A percentile compares a stretch with the other conserved stretches of the same genome.
Conservation (phyloP, 2,888 invertebrate genomes). For the Lagria hirta region DNA sequence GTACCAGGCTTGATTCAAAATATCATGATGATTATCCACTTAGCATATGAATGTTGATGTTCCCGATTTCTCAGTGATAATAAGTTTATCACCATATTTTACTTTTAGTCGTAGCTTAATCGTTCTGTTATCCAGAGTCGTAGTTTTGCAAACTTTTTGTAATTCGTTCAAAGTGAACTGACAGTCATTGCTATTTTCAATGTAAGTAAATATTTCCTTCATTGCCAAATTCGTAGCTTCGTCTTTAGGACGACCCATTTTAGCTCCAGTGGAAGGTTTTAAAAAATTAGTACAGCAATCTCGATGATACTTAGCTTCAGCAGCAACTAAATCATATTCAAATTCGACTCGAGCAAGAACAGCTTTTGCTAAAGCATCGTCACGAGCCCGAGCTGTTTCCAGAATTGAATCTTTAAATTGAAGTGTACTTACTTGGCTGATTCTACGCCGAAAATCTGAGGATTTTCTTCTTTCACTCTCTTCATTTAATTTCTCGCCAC, state of each 20-base stretch:
- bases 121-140: slow-evolving; percentile 37
- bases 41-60: slow-evolving; percentile 30
- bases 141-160: slow-evolving; percentile 32
- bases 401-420: slow-evolving; percentile 33
- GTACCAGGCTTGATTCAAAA: slow-evolving; percentile 34
- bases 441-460: slow-evolving; percentile 33
- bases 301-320: slow-evolving; percentile 43
- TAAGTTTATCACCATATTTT: slow-evolving; percentile 43
- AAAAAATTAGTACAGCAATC: slow-evolving; percentile 41
- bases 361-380: slow-evolving; percentile 38
- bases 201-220: slow-evolving; percentile 44
- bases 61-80: slow-evolving; percentile 38
- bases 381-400: slow-evolving; percentile 31
- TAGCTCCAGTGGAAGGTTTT: slow-evolving; percentile 42
- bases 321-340: slow-evolving; percentile 40
- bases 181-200: slow-evolving; percentile 45
- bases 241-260: slow-evolving; percentile 45
- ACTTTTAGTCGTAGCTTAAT: no score
- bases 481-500: slow-evolving; percentile 45
- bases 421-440: slow-evolving; percentile 37
- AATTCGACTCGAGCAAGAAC: slow-evolving; percentile 37
- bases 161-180: slow-evolving; percentile 35
- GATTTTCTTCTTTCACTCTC: slow-evolving; percentile 42
- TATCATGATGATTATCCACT: slow-evolving; percentile 21
- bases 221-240: slow-evolving; percentile 40